A percentile compares a stretch with the other conserved stretches of the same genome.
These are phyloP conservation scores for Hyperoplus lanceolatus DNA, from an alignment of 2,797 vertebrate genomes.

Conservation along the genomic window DNA sequence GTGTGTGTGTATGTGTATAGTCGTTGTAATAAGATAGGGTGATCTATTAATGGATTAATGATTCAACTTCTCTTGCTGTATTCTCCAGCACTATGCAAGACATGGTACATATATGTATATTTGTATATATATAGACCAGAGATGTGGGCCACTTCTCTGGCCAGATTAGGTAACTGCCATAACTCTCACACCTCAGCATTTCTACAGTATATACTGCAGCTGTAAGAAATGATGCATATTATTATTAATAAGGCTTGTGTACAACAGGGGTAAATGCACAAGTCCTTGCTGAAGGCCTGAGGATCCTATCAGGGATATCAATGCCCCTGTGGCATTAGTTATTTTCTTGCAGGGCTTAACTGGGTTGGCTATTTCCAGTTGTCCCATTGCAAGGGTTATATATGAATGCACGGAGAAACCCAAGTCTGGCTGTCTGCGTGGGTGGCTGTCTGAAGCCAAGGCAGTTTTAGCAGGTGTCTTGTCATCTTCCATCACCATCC, in stretches of 20 bases:
- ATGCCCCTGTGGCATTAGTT: conserved; percentile 50
- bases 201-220: conserved; percentile 27
- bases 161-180: conserved; percentile 70
- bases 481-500: conserved; percentile 25
- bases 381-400: conserved; percentile 51
- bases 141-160: conserved; percentile 53
- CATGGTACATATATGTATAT: conserved; percentile 59
- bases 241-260: conserved; percentile 56
- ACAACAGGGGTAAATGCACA: conserved; percentile 26
- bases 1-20: neutral
- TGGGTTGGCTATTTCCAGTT: conserved; percentile 77
- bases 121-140: conserved; percentile 56
- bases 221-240: conserved; percentile 47
- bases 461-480: conserved; percentile 55
- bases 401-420: conserved; percentile 54
- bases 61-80: conserved; percentile 64
- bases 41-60: conserved; percentile 85
- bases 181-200: conserved; percentile 46
- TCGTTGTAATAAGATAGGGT: conserved; percentile 81
- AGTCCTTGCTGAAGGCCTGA: conserved; percentile 20
- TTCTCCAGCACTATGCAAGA: conserved; percentile 64
- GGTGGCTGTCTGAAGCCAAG: conserved; percentile 58
- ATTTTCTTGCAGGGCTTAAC: conserved; percentile 64
- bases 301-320: conserved; percentile 44
- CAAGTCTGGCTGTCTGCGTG: conserved; percentile 55